phyloP scores from a whole-genome alignment of 2,888 invertebrate genomes.

The Acronicta alni region DNA sequence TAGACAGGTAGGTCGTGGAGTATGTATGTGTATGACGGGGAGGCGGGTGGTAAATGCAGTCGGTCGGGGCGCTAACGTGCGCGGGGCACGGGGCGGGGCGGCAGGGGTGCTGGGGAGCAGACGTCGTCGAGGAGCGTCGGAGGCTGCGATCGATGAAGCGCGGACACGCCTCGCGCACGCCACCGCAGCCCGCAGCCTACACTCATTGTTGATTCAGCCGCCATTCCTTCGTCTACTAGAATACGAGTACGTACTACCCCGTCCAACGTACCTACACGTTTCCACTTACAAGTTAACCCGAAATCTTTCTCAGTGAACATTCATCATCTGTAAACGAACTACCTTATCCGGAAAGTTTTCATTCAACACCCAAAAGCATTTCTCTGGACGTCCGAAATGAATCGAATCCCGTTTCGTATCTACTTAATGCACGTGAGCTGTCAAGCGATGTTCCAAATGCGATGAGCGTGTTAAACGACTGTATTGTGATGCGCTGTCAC shows the following conservation, averaged over 20 bases:
- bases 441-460: conserved; percentile 81
- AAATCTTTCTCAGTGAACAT: conserved; percentile 41
- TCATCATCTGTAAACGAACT: conserved; percentile 52
- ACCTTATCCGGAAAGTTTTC: conserved; percentile 33
- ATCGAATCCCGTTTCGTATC: conserved; percentile 64
- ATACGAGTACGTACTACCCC: conserved; percentile 26
- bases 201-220: conserved; percentile 81
- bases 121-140: conserved; percentile 88
- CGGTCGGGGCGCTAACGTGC: conserved; percentile 87
- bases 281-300: conserved; percentile 12
- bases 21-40: conserved; percentile 71
- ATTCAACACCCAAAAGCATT: conserved; percentile 30
- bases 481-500: conserved; percentile 85
- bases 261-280: conserved; percentile 22
- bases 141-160: conserved; percentile 89
- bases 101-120: conserved; percentile 72
- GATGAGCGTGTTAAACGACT: conserved; percentile 87
- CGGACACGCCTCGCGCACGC: conserved; percentile 88
- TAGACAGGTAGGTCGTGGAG: conserved; percentile 74
- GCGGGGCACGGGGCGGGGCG: conserved; percentile 68
- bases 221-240: conserved; percentile 60
- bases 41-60: conserved; percentile 88
- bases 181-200: conserved; percentile 73
- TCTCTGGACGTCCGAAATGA: conserved; percentile 61
- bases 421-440: conserved; percentile 76